Conservation (phyloP, 2,888 invertebrate species). For the Minunthozetes semirufus region DNA sequence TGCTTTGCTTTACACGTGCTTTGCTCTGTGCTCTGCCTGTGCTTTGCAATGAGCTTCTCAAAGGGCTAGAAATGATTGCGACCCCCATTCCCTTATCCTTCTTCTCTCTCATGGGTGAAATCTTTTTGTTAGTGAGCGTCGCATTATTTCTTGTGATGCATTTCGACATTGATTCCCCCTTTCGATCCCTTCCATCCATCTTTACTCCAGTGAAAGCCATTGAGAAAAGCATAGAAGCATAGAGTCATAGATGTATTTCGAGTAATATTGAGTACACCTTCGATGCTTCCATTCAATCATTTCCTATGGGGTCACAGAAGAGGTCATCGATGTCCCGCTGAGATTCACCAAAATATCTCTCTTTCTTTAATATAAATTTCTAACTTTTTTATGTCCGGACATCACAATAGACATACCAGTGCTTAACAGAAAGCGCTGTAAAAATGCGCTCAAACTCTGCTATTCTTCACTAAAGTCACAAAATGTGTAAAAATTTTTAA, state of each 20-base stretch:
- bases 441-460: background rate
- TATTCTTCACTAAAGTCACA: background rate
- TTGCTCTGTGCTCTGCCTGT: constrained; percentile 8
- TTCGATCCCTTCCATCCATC: constrained; percentile 26
- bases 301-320: constrained; percentile 30
- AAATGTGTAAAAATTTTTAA: background rate
- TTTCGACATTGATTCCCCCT: constrained; percentile 30
- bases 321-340: constrained; percentile 21
- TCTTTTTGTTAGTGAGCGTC: constrained; percentile 7
- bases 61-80: background rate
- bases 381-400: constrained; percentile 26
- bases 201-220: constrained; percentile 7
- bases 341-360: constrained; percentile 21
- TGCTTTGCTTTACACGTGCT: constrained; percentile 23
- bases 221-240: constrained; percentile 14
- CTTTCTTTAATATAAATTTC: constrained; percentile 24
- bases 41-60: background rate
- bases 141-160: constrained; percentile 5
- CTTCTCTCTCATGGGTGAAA: constrained; percentile 27
- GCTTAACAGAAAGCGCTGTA: background rate
- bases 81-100: constrained; percentile 24
- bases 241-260: constrained; percentile 17
- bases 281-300: constrained; percentile 26
- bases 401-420: constrained; percentile 20
- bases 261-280: constrained; percentile 16